Evolutionary conservation across 1,140 invertebrate genomes (phyloP), one percentile per base, ranked within the genome.

Genomic region (Bradynema listronoti): DNA sequence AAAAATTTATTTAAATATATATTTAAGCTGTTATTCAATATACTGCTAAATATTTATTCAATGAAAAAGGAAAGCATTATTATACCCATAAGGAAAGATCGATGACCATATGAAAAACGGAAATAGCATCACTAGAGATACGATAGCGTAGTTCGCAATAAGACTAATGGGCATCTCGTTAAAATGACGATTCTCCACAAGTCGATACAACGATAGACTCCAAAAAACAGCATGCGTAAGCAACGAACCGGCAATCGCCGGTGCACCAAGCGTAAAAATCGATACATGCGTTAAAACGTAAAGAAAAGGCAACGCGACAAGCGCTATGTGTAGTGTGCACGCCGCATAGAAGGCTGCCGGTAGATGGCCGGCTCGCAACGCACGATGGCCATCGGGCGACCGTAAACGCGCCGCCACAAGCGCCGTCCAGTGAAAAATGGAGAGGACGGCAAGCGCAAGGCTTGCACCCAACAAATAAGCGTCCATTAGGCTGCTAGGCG

Each of bases 81-180:
- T 16, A 25, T 59, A 62, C 60, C 60, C 60, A 56, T 1, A 7
- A 7, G 60, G 60, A 49, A 62, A 62, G 27, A 61, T 14, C 4
- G n/a, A 33, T 36, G 63, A n/a, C 62, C 62, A 62, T n/a, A 56
- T 64, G n/a, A 59, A 4, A 24, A 62, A 25, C 14, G 60, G 60
- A 16, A 56, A 2, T 24, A 50, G 11, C 0, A 27, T 7, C 6
- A 66, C 7, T 7, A 66, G 22, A 41, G 59, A 14, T 39, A 47
- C 11, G 16, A 49, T 2, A 9, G 63, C 7, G 36, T 66, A 65
- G 16, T 33, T 39, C n/a, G 65, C 11, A 29, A 66, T 30, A n/a
- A 66, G 32, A 30, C 24, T 24, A 24, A 63, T 27, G 19, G 60
- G 60, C 1, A 24, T 25, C 29, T 62, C 62, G 43, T 62, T 33